These are phyloP conservation scores for Coregonus ussuriensis DNA, from an alignment of 2,797 vertebrate species.

Conservation along the genomic window DNA sequence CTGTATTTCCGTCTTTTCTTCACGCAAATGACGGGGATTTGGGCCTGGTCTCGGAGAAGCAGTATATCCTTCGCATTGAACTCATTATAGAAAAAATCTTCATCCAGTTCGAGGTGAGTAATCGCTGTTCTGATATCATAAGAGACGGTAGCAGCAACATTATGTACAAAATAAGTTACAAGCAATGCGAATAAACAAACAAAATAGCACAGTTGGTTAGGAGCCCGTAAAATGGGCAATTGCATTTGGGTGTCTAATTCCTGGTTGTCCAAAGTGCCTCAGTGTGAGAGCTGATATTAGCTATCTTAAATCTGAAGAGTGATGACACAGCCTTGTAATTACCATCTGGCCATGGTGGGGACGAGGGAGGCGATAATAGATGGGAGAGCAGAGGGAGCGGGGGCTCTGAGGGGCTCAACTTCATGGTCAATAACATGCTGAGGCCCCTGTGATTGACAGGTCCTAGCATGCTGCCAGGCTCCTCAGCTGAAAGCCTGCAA, in stretches of 20 bases:
- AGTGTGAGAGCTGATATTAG: constrained; percentile 59
- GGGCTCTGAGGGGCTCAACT: constrained; percentile 38
- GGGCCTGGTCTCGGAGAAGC: no score
- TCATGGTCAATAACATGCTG: constrained; percentile 55
- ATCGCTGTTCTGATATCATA: no score
- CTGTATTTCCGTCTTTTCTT: no score
- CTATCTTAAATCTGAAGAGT: constrained; percentile 38
- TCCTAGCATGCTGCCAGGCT: constrained; percentile 46
- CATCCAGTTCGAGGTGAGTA: no score
- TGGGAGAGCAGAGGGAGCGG: constrained; percentile 49
- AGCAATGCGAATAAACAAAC: no score
- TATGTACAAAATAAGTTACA: no score
- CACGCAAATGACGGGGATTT: no score
- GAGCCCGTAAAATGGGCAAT: no score
- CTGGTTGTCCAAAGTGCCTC: constrained; percentile 57
- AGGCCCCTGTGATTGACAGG: constrained; percentile 52
- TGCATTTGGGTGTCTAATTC: constrained; percentile 45
- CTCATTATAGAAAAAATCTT: no score
- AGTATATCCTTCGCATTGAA: no score
- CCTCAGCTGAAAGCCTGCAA: constrained; percentile 51
- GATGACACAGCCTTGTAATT: constrained; percentile 54
- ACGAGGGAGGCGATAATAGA: constrained; percentile 63
- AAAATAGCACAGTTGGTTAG: no score
- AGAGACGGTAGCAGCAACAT: no score
- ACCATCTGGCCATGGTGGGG: constrained; percentile 62